Base-by-base conservation (phyloP, 1,140 invertebrate genomes). In the Aphaenogaster rudis region DNA sequence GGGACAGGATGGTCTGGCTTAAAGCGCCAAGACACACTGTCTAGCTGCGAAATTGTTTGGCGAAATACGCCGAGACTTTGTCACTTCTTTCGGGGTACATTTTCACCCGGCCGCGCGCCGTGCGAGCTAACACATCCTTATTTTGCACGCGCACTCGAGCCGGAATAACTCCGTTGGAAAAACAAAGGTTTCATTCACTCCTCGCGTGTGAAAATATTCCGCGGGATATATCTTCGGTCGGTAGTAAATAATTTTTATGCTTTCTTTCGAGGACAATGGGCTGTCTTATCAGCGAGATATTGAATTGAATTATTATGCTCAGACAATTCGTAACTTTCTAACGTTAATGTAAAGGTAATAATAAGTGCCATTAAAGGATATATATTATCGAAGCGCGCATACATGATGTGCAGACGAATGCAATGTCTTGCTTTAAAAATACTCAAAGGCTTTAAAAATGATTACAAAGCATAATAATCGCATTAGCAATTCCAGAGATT, bases 21-120 rank as follows among this genome's bases (percentile, higher is more conserved):
- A 93, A 93, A 94, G 92, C 91, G 91, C 92, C 90, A 90, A 92
- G 93, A 90, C 92, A 91, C 91, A 91, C 79, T 93, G 93, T 93
- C 93, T 94, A 88, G 86, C 90, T 88, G 64, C 86, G 86, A 93
- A 94, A 94, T 94, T 94, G 92, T 94, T 94, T 91, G 93, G 90
- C 91, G 91, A 93, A 93, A 93, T 92, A 93, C 91, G 90, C 76
- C 81, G 86, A 88, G 91, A 93, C 93, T 94, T 93, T 94, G 93
- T 93, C 93, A 93, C 93, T 94, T 94, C 86, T 93, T 93, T 76
- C 87, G 82, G 89, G 89, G 84, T 93, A 92, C 92, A 94, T 94
- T 94, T 93, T 91, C 89, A 91, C 88, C 92, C 90, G 84, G 76
- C 82, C 84, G 86, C 88, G 79, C 52, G 84, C 86, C 52, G 45